Conservation (phyloP, 37 sponge, comb jelly and placozoan genomes). For the Dysidea cf. avara region DNA sequence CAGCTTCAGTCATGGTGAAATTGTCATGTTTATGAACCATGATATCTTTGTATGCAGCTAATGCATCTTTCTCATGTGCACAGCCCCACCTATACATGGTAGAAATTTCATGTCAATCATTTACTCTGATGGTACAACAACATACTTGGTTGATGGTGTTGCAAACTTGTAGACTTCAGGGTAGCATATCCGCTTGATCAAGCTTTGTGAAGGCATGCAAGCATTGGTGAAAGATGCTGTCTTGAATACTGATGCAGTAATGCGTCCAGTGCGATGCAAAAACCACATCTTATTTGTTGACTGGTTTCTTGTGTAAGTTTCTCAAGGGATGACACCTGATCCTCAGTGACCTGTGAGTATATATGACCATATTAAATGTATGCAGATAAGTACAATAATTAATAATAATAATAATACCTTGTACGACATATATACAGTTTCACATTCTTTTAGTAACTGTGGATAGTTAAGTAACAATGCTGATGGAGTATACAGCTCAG, state of each 20-base stretch:
- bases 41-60: not conserved
- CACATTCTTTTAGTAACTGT: too few species aligned
- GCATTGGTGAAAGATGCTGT: not conserved
- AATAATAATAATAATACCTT: too few species aligned
- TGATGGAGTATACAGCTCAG: too few species aligned
- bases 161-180: conserved; percentile 1
- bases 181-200: conserved; percentile 8
- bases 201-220: conserved; percentile 1
- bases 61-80: not conserved
- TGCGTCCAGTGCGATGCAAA: not conserved
- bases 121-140: not conserved
- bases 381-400: too few species aligned
- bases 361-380: too few species aligned
- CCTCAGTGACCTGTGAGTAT: too few species aligned
- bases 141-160: conserved; percentile 3
- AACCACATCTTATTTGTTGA: conserved; percentile 15
- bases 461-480: too few species aligned
- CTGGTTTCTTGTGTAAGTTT: conserved; percentile 19
- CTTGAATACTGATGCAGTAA: conserved; percentile 4
- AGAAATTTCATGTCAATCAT: not conserved
- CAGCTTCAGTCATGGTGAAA: too few species aligned
- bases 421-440: too few species aligned
- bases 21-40: too few species aligned
- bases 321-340: too few species aligned
- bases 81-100: not conserved